These are phyloP conservation scores for Pseudococcus viburni DNA, from an alignment of 2,888 invertebrate genomes.

Conservation along the genomic window DNA sequence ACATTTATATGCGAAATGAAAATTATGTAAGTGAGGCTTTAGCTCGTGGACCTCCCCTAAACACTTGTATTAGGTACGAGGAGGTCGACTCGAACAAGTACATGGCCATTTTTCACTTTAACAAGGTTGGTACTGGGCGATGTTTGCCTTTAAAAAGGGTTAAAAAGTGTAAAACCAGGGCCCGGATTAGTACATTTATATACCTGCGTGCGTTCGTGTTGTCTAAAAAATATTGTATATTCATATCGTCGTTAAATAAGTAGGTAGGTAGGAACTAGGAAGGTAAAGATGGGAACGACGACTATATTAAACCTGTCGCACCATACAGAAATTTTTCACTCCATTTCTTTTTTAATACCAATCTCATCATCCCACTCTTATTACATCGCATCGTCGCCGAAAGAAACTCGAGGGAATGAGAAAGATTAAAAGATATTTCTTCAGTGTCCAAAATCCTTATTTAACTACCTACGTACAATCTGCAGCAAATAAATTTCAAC, in stretches of 20 bases:
- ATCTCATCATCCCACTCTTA: not conserved
- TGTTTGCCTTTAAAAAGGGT: slow-evolving; percentile 1
- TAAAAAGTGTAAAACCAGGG: slow-evolving; percentile 11
- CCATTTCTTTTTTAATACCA: not conserved
- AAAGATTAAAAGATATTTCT: slow-evolving; percentile 13
- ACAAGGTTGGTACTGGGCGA: not conserved
- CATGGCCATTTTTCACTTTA: slow-evolving; percentile 29
- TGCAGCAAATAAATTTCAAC: slow-evolving; percentile 1
- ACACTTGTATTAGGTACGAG: slow-evolving; percentile 14
- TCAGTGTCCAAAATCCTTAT: not conserved
- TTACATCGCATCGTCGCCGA: not conserved
- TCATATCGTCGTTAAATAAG: not conserved
- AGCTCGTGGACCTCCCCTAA: not conserved
- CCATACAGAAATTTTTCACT: not conserved
- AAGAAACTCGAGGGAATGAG: not conserved
- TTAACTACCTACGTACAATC: not conserved
- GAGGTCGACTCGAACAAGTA: not conserved
- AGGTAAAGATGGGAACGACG: not conserved
- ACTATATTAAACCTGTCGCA: not conserved
- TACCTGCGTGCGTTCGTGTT: not conserved
- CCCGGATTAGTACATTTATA: slow-evolving; percentile 15
- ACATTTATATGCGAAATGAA: slow-evolving; percentile 23
- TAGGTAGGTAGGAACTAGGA: not conserved
- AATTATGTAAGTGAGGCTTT: not conserved
- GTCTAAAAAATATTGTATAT: not conserved